Evolutionary conservation across 2,113 vertebrate genomes (phyloP).

Genomic region (Chaetops frenatus): DNA sequence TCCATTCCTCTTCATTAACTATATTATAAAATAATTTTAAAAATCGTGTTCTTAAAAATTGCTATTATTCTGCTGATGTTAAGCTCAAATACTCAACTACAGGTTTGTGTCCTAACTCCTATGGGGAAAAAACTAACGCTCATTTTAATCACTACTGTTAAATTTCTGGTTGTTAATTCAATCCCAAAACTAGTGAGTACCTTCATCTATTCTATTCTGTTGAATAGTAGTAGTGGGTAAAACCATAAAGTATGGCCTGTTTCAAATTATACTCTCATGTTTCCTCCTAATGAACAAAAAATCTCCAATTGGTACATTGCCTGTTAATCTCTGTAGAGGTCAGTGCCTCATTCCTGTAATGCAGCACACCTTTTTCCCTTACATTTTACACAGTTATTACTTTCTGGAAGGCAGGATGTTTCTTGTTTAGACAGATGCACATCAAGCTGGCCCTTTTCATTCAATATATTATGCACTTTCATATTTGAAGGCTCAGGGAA

Average conservation of each 20-base stretch:
- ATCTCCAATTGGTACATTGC: neutral
- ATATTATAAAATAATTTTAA: neutral
- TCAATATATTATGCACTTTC: fast-evolving
- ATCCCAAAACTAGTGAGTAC: neutral
- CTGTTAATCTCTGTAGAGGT: slow-evolving; percentile 29
- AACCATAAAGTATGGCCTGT: neutral
- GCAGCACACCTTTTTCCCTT: neutral
- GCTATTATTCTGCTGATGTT: neutral
- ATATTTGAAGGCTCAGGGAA: neutral
- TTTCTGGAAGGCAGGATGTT: neutral
- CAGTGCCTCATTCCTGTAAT: neutral
- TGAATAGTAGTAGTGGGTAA: neutral
- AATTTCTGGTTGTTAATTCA: neutral
- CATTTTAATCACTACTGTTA: neutral
- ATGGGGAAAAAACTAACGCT: neutral
- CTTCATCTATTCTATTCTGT: neutral
- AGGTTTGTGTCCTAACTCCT: neutral
- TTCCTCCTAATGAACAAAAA: slow-evolving; percentile 41
- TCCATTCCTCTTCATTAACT: neutral
- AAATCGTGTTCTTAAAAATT: neutral
- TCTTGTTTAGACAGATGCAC: neutral
- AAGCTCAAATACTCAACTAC: neutral
- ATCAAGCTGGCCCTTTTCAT: neutral
- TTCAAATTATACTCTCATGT: slow-evolving; percentile 32
- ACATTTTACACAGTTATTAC: neutral